Base-by-base conservation (phyloP, 2,797 vertebrate species). In the Delichon dasypus region DNA sequence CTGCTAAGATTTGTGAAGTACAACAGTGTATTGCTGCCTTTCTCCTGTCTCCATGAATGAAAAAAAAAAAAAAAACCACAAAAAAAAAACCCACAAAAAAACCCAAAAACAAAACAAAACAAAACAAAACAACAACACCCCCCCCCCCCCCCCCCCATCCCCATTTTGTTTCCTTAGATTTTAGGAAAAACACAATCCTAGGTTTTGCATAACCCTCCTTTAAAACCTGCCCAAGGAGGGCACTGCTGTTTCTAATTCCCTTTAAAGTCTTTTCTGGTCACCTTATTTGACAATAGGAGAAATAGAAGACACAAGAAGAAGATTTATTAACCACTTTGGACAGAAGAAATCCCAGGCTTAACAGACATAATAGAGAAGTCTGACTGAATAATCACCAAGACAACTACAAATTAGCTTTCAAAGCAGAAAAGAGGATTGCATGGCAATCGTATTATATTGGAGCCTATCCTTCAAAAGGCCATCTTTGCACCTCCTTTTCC, bases 361-460 rank as follows among this genome's bases (percentile, higher is more conserved):
- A 64, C 12, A 27, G 66, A 30, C 23, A 32, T 81, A 81, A 84
- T 44, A 84, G 42, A 65, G 85, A 84, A 91, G 34, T 72, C 73
- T 40, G 58, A 61, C 62, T 71, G 62, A 81, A 48, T 84, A 91
- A 92, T 61, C 72, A 68, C 47, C 23, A 67, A 85, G 68, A 74
- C 57, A 85, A 42, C 50, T 53, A 57, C 17, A 84, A 93, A 94
- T 66, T 78, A 75, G 29, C 8, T 90, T 86, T 91, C 70, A 86
- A 90, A 90, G 38, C 9, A 44, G 72, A 25, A 91, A 67, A 85
- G 36, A 74, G 62, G 25, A 75, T 58, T 72, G 54, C 1, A 5
- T 30, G 53, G 38, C 38, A 32, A 36, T 44, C 36, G 12, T 34
- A 11, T 50, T 90, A 20, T 36, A 26, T 7, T 29, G 27, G 32